A percentile compares a stretch with the other conserved stretches of the same genome.
These are phyloP conservation scores for Melanogrammus aeglefinus DNA, from an alignment of 2,797 vertebrate genomes.

Conservation along the genomic window DNA sequence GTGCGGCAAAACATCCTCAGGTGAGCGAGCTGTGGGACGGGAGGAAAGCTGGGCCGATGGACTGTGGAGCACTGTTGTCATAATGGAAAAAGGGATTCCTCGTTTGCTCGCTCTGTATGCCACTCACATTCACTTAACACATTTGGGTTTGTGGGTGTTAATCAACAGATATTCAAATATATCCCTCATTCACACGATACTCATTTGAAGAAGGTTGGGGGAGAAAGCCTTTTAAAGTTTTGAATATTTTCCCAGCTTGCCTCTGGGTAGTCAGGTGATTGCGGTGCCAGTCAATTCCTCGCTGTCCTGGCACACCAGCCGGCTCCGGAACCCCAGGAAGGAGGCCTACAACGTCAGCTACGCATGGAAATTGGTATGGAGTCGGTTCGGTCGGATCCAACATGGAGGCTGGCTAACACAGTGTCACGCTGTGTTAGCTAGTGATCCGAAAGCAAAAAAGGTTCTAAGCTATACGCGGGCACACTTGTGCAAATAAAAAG, in stretches of 20 bases:
- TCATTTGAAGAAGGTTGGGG: not conserved
- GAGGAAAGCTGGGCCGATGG: not conserved
- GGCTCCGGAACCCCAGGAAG: conserved; percentile 85
- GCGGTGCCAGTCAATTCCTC: conserved; percentile 93
- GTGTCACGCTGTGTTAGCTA: no score
- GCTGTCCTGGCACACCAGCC: conserved; percentile 95
- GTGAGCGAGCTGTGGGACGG: conserved; percentile 61
- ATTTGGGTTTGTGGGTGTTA: not conserved
- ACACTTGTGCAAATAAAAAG: not conserved
- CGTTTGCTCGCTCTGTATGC: no score
- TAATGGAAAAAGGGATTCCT: no score
- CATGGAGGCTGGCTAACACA: no score
- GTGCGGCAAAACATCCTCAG: conserved; percentile 95
- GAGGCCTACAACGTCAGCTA: conserved; percentile 97
- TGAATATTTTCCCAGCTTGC: conserved; percentile 76
- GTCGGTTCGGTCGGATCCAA: not conserved
- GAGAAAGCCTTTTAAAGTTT: conserved; percentile 6
- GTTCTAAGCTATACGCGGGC: not conserved
- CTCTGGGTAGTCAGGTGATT: conserved; percentile 95
- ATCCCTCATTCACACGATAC: not conserved
- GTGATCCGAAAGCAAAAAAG: no score
- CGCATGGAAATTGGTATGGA: conserved; percentile 96
- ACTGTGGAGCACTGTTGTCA: no score
- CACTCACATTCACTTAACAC: not conserved
- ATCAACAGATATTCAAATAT: not conserved